Base-by-base conservation (phyloP, 2,113 vertebrate species). In the Pachycephala philippinensis region DNA sequence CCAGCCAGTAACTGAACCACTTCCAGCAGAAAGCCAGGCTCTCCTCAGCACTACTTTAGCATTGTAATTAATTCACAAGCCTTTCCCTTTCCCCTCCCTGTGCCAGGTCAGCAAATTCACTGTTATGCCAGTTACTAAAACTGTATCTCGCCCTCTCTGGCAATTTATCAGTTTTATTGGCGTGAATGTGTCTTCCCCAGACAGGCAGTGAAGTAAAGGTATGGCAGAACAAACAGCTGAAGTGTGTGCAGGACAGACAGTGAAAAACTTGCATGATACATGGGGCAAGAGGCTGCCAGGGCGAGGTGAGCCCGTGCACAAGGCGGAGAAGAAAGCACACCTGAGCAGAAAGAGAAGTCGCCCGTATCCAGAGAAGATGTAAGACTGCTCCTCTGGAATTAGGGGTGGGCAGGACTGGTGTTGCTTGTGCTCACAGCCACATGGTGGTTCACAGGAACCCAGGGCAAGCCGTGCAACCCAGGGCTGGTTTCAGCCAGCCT, bases 81-180 rank as follows among this genome's bases (percentile, higher is more conserved):
- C 33, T 92, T 92, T 77, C 75, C 24, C 28, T 78, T 83, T 93
- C 49, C 44, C 53, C 80, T 87, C 69, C 56, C 9, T 26, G 64
- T 50, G 69, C 86, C 76, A 90, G 88, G 60, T 93, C 88, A 94
- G 92, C 85, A 96, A 90, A 94, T 92, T 42, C 93, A 90, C 83
- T 69, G 57, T 81, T 90, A 87, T 54, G 69, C 83, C 90, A 90
- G 88, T 90, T 92, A 94, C 83, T 95, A 93, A 96, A 95, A 93
- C 40, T 39, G 88, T 84, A 81, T 87, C 88, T 78, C 7, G 0
- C 88, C 87, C 61, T 31, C 82, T 75, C 64, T 93, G 72, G 92
- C 65, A 87, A 65, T 90, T 82, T 78, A 84, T 93, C 96, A 89
- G 4, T 90, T 95, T 92, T 96, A 95, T 87, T 84, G 88, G 72